Base-by-base conservation (phyloP, 2,113 vertebrate species). In the Amia ocellicauda region DNA sequence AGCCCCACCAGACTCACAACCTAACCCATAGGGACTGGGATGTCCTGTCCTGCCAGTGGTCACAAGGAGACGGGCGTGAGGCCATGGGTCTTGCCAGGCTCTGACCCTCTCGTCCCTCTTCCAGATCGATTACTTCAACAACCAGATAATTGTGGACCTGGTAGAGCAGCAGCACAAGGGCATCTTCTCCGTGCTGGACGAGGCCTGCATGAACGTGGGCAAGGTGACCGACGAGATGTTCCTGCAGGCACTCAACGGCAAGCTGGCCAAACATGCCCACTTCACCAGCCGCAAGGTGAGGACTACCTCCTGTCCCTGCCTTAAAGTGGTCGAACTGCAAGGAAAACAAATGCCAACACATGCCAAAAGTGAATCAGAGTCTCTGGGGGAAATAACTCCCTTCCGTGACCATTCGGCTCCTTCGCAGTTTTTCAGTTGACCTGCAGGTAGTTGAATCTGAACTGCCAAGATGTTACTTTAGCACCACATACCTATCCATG, bases 91-190 rank as follows among this genome's bases (percentile, higher is more conserved):
- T n/a, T n/a, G n/a, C n/a, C n/a, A n/a, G n/a, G n/a, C n/a, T n/a
- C n/a, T n/a, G n/a, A n/a, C n/a, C 4, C 5, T 29, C 13, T 19
- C 3, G n/a, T 70, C 17, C 64, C 14, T 19, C 49, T 67, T 62
- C 0, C 69, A 99, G 96, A 99, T 99, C 0, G 96, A 99, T 79
- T 98, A 97, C 83, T 98, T 99, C 77, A 98, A 99, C 80, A 99
- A 99, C 60, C 96, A 99, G 86, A 93, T 98, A 72, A 99, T 99
- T 0, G 95, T 99, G 4, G 96, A 99, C 69, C 78, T 99, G 54
- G 97, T 98, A 69, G 97, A 99, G 73, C 97, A 94, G 81, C 96
- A 97, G 78, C 97, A 99, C 74, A 97, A 95, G 40, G 97, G 97
- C 23, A 98, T 99, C 80, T 94, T 98, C 17, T 87, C 97, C 0